Evolutionary conservation across 1,140 invertebrate genomes (phyloP).

Genomic region (silkworm (Bombyx mori)): ASM3026992v2 NC_085110.1:6504001-6504500

Average conservation of each 20-base stretch:
- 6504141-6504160: constrained; percentile 27
- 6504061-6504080: too few relatives aligned
- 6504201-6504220: neutral
- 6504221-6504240: neutral
- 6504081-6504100: too few relatives aligned
- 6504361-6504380: neutral
- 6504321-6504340: constrained; percentile 29
- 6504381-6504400: too few relatives aligned
- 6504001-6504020: too few relatives aligned
- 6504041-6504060: too few relatives aligned
- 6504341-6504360: constrained; percentile 3
- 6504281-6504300: constrained; percentile 1
- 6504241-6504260: constrained; percentile 1
- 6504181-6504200: too few relatives aligned
- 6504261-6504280: too few relatives aligned
- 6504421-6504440: too few relatives aligned
- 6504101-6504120: too few relatives aligned
- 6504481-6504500: constrained; percentile 66
- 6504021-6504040: too few relatives aligned
- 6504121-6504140: constrained; percentile 2
- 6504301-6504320: constrained; percentile 40
- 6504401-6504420: too few relatives aligned
- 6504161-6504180: constrained; percentile 10
- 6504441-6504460: too few relatives aligned
- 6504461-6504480: constrained; percentile 1